A percentile compares a stretch with the other conserved stretches of the same genome.
Conservation (phyloP, 2,888 invertebrate species). For the Gymnosoma rotundatum region DNA sequence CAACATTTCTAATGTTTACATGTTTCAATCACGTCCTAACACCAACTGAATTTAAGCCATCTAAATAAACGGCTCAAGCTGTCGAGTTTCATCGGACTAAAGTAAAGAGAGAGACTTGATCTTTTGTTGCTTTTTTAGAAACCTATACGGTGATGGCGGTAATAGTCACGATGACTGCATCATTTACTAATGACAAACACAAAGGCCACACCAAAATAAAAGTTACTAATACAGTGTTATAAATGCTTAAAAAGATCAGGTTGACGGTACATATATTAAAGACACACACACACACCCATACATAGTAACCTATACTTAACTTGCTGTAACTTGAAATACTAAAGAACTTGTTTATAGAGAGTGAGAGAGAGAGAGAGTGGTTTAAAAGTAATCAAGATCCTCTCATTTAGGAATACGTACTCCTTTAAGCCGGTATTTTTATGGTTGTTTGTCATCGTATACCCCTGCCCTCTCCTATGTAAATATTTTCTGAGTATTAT, state of each 20-base stretch:
- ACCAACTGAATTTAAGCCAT: constrained; percentile 66
- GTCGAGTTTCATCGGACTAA: constrained; percentile 49
- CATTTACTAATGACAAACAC: constrained; percentile 25
- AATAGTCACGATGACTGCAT: constrained; percentile 30
- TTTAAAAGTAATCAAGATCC: background rate
- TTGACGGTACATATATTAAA: constrained; percentile 20
- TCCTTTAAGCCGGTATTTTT: constrained; percentile 65
- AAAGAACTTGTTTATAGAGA: constrained; percentile 7
- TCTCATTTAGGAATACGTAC: constrained; percentile 34
- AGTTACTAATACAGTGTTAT: background rate
- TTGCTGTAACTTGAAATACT: constrained; percentile 14
- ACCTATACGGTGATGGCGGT: constrained; percentile 12
- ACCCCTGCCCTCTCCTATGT: background rate
- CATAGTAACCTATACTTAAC: background rate
- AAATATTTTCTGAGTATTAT: constrained; percentile 8
- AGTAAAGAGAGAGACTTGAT: constrained; percentile 22
- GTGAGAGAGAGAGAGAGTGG: constrained; percentile 6
- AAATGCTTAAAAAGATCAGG: constrained; percentile 41
- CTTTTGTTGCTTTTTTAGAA: background rate
- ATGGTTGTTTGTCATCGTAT: constrained; percentile 1
- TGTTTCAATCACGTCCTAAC: constrained; percentile 68
- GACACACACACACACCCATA: background rate
- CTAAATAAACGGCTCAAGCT: constrained; percentile 50
- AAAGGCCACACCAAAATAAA: background rate
- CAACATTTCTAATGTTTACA: constrained; percentile 58